Conservation (phyloP, 2,888 invertebrate species). For the Agrenia bidenticulata region DNA sequence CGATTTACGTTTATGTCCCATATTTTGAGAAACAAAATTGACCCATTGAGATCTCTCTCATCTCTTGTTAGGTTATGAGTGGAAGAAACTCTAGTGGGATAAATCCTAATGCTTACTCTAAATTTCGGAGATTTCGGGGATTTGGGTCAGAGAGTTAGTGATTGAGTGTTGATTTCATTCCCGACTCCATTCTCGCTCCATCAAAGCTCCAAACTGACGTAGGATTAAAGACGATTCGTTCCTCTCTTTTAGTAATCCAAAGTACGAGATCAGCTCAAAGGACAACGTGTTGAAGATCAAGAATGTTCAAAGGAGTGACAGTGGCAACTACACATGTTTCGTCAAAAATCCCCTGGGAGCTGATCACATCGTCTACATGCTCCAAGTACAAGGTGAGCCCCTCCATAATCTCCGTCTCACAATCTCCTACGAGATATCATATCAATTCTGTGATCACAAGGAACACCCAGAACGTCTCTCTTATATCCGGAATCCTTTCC, state of each 20-base stretch:
- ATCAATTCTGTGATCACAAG: not conserved
- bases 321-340: conserved; percentile 70
- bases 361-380: conserved; percentile 65
- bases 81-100: too few species aligned
- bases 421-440: not conserved
- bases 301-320: conserved; percentile 66
- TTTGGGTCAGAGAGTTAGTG: too few species aligned
- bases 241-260: conserved; percentile 19
- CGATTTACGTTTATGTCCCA: conserved; percentile 15
- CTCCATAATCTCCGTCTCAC: not conserved
- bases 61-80: too few species aligned
- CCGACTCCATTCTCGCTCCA: too few species aligned
- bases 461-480: too few species aligned
- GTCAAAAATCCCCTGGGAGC: conserved; percentile 70
- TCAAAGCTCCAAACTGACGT: too few species aligned
- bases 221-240: too few species aligned
- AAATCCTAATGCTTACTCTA: too few species aligned
- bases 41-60: not conserved
- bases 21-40: not conserved
- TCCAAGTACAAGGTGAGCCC: conserved; percentile 65
- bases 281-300: conserved; percentile 36
- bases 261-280: conserved; percentile 32
- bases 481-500: too few species aligned
- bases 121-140: too few species aligned
- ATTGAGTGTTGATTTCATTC: too few species aligned